Evolutionary conservation across 2,113 vertebrate genomes (phyloP).

Genomic region (Semicossyphus pulcher): DNA sequence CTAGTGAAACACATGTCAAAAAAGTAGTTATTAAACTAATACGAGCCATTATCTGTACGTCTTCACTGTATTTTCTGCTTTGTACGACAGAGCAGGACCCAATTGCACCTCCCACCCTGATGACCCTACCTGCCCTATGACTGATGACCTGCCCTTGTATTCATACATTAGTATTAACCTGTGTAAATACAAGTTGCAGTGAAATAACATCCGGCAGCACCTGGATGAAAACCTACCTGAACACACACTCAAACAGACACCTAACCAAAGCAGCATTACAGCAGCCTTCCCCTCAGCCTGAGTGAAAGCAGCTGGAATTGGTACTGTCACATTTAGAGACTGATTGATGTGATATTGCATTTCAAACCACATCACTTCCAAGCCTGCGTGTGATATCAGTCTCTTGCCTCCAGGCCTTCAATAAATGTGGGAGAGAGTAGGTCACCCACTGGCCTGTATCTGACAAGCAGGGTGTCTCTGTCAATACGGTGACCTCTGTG

Average conservation of each 20-base stretch:
- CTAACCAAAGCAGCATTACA: not conserved
- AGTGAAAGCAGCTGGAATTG: constrained; percentile 57
- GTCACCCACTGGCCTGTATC: constrained; percentile 64
- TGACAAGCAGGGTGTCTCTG: constrained; percentile 59
- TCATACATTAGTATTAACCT: not conserved
- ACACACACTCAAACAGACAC: not conserved
- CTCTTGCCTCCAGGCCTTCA: constrained; percentile 64
- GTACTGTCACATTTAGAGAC: constrained; percentile 57
- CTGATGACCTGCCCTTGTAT: not conserved
- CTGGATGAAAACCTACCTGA: not conserved
- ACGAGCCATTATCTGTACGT: no score
- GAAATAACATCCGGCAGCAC: not conserved
- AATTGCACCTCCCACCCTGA: not conserved
- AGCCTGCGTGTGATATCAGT: constrained; percentile 50
- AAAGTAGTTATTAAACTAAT: no score
- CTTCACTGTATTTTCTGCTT: no score
- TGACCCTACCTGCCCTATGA: not conserved
- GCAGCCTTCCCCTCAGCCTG: constrained; percentile 24
- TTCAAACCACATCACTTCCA: constrained; percentile 65
- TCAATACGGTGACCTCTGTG: constrained; percentile 69
- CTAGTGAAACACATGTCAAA: no score
- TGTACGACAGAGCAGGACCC: no score
- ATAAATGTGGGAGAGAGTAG: constrained; percentile 63
- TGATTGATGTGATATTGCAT: constrained; percentile 66
- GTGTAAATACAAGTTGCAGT: constrained; percentile 11